Base-by-base conservation (phyloP, 2,113 vertebrate species). In the Rhynchomys soricoides region DNA sequence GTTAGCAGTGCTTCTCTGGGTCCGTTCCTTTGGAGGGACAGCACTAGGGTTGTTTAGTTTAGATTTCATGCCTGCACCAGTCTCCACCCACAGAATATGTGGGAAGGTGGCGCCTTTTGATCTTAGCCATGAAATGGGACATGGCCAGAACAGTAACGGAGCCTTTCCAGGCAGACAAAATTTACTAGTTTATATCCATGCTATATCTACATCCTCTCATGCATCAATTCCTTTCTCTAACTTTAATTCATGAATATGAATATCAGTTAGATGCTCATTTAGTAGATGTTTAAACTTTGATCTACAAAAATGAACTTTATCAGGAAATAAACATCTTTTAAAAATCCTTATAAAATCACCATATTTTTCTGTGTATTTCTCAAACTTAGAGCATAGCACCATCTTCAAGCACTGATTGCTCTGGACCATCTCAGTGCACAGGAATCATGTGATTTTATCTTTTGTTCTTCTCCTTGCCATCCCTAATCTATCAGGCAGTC, bases 381-480 rank as follows among this genome's bases (percentile, higher is more conserved):
- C 68, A 73, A 71, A 95, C 73, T 92, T 91, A 90, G 31, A 92
- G 83, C 34, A 52, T 1, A 82, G 77, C 24, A 50, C 81, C 96
- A 90, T 55, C 90, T 96, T 86, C 34, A 83, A 90, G 70, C 57
- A 7, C 34, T 83, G 75, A 64, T 73, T 96, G 87, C 71, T 93
- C 89, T 88, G 68, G 78, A 59, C 73, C 70, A 90, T 89, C 40
- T 40, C 50, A 31, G 77, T 55, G 50, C 77, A 85, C 83, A 94
- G 55, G 92, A 95, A 95, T 97, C 48, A 73, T 91, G 75, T 89
- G 94, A 95, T 97, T 96, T 95, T 97, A 97, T 97, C 96, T 97
- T 94, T 95, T 93, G 70, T 94, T 96, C 83, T 86, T 91, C 71
- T 94, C 91, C 45, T 92, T 96, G 96, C 96, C 83, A 94, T 88